A percentile compares a stretch with the other conserved stretches of the same genome.
Conservation (phyloP, 2,797 vertebrate species). For the Microchirus variegatus region DNA sequence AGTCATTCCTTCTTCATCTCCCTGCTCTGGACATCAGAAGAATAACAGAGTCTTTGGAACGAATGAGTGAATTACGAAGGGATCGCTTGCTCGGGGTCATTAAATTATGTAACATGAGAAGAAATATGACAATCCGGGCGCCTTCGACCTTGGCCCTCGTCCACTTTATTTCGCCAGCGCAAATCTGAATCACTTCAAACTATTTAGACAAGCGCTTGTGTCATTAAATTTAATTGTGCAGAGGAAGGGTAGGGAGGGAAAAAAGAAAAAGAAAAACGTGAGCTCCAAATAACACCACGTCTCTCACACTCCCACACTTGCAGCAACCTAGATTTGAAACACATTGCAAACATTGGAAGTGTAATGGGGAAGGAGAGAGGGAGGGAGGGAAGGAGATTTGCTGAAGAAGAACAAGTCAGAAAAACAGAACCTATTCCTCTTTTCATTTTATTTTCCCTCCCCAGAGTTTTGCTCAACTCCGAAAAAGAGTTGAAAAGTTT, state of each 20-base stretch:
- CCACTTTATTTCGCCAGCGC: conserved; percentile 46
- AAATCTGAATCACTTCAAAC: conserved; percentile 58
- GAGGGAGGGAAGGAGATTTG: background rate
- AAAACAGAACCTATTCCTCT: conserved; percentile 43
- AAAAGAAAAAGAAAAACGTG: conserved; percentile 1
- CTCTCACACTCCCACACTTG: conserved; percentile 5
- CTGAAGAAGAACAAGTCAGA: conserved; percentile 18
- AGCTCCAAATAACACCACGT: conserved; percentile 29
- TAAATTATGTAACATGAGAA: conserved; percentile 59
- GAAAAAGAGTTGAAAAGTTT: conserved; percentile 56
- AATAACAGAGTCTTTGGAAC: conserved; percentile 22
- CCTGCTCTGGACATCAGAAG: conserved; percentile 1
- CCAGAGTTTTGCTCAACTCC: conserved; percentile 33
- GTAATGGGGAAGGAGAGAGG: background rate
- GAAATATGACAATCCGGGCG: conserved; percentile 54
- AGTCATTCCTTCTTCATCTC: background rate
- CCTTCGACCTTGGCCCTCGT: conserved; percentile 63
- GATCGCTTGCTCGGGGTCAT: conserved; percentile 15
- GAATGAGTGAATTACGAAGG: conserved; percentile 20
- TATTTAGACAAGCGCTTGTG: conserved; percentile 43
- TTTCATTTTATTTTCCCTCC: conserved; percentile 28
- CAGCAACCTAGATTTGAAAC: conserved; percentile 51
- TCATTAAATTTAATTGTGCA: conserved; percentile 67
- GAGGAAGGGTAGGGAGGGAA: background rate
- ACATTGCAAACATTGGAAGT: conserved; percentile 14